phyloP scores from a whole-genome alignment of 2,113 vertebrate species.

The Egretta garzetta region DNA sequence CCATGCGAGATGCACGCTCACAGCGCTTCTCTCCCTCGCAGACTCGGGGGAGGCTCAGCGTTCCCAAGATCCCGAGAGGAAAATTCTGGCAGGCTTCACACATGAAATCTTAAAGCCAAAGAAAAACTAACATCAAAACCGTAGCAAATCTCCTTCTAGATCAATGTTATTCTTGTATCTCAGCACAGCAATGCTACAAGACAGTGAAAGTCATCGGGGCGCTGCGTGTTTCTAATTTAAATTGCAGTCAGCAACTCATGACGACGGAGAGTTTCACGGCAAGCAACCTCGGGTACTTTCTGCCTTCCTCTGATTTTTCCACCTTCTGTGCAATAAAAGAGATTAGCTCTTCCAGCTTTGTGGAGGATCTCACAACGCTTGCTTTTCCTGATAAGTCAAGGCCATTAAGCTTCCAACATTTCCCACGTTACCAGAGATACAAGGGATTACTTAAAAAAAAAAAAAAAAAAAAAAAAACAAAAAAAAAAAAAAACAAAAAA shows the following conservation, averaged over 20 bases:
- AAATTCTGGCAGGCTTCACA: background rate
- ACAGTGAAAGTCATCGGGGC: background rate
- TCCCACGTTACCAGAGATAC: background rate
- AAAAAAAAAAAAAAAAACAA: background rate
- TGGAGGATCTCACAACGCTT: background rate
- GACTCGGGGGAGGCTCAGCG: rapidly evolving
- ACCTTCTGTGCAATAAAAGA: background rate
- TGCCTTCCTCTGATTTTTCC: background rate
- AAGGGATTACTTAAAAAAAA: background rate
- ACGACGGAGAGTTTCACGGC: background rate
- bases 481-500: no score
- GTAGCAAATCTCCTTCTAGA: background rate
- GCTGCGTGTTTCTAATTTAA: background rate
- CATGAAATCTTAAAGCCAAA: background rate
- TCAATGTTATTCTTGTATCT: background rate
- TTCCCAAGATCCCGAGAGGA: background rate
- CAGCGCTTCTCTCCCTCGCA: background rate
- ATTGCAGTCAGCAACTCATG: background rate
- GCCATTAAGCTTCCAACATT: background rate
- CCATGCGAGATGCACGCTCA: background rate
- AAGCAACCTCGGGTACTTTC: background rate
- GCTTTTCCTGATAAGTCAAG: background rate
- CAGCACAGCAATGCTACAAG: background rate
- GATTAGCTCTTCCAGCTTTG: background rate
- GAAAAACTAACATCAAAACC: background rate